Base-by-base conservation (phyloP, 2,888 invertebrate genomes). In the Netelia fuscicornis region DNA sequence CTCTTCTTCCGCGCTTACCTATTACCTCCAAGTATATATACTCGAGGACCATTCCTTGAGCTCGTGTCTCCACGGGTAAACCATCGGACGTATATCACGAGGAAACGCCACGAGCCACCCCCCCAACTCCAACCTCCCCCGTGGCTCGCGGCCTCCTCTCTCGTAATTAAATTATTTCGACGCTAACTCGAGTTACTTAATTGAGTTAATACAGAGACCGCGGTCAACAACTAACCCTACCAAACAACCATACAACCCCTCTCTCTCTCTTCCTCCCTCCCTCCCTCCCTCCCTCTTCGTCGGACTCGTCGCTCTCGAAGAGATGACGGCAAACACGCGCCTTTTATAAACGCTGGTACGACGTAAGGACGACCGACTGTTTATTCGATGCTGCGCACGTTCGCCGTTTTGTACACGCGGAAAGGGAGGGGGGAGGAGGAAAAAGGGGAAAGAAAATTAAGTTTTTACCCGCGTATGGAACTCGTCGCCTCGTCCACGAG, bases 131-230 rank as follows among this genome's bases (percentile, higher is more conserved):
- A 20, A 20, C 20, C 5, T 30, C 3, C 30, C 30, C 3, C 30
- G 30, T 30, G 30, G 30, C 30, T 30, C 30, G 30, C 72, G 56
- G 79, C 82, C 79, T 54, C 84, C 56, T 20, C 20, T 20, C 20
- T 82, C 79, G 76, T 86, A 86, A 86, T 84, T 78, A 82, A 84
- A 86, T 86, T 84, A 86, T 86, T 86, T 82, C 79, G 80, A 82
- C 82, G 76, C 86, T 84, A 86, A 86, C 84, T 82, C 84, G 79
- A 84, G 84, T 84, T 84, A 84, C 82, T 84, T 86, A 84, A 86
- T 86, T 84, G 86, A 84, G 74, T 86, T 86, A 86, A 80, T 79
- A 84, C 75, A 76, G 84, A 86, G 84, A 86, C 86, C 79, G 86
- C 80, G 84, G 82, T 86, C 86, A 82, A 86, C 84, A 84, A 84